Base-by-base conservation (phyloP, 2,797 vertebrate species). In the Eleutherodactylus coqui region DNA sequence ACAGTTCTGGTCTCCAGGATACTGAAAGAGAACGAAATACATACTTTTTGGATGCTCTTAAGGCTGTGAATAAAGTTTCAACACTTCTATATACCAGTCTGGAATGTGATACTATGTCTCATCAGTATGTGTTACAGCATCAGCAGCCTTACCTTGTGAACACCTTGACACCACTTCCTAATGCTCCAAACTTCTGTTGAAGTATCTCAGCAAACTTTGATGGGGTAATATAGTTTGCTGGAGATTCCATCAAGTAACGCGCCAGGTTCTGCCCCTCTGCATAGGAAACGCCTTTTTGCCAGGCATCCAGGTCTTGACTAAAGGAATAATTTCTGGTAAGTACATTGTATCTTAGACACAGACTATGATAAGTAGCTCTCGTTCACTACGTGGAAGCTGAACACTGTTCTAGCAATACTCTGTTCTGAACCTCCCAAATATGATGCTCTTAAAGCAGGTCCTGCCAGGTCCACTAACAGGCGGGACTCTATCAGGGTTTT, bases 251-350 rank as follows among this genome's bases (percentile, higher is more conserved):
- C 75, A 99, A 91, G 9, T 95, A 92, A 21, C 98, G 94, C 34
- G 98, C 97, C 0, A 99, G 90, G 88, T 99, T 99, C 90, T 99
- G 98, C 11, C 98, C 98, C 47, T 98, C 95, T 43, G 94, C 98
- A 0, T 97, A 98, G 79, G 83, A 21, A 38, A 96, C 87, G 0
- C 98, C 98, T 91, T 93, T 98, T 86, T 96, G 90, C 98, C 98
- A 99, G 19, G 93, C 92, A 24, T 90, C 92, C 11, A 69, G 75
- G 84, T 95, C 95, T 27, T 89, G 90, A 5, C 97, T 99, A 85
- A 84, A 49, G 0, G 19, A 75, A 83, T 51, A 5, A 19, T 14
- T 58, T 16, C 43, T 4, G n/a, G 16, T 64, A 32, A 62, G 38
- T 21, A 27, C 13, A 3, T 0, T 55, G 47, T 8, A 77, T 70